These are phyloP conservation scores for Atherinomorus stipes DNA, from an alignment of 2,113 vertebrate species.

Conservation along the genomic window DNA sequence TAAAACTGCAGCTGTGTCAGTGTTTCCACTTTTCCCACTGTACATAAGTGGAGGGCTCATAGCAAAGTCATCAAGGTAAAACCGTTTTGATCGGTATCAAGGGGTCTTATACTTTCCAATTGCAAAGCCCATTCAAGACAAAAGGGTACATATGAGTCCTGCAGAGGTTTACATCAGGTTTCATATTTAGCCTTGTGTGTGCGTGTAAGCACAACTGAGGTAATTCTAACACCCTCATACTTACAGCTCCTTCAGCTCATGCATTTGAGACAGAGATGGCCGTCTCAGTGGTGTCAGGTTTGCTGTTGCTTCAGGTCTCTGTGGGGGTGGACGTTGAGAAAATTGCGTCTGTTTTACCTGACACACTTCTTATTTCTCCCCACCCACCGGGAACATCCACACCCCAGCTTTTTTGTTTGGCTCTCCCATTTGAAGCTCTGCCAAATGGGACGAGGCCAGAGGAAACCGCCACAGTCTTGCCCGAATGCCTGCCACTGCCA, in stretches of 20 bases:
- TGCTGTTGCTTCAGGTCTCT: conserved; percentile 56
- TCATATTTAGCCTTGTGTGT: conserved; percentile 47
- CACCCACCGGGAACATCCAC: conserved; percentile 46
- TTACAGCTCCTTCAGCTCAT: conserved; percentile 6
- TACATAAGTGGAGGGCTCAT: conserved; percentile 53
- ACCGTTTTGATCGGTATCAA: conserved; percentile 50
- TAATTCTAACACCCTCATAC: conserved; percentile 50
- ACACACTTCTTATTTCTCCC: conserved; percentile 58
- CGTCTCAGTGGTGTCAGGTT: conserved; percentile 66
- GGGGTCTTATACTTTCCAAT: conserved; percentile 46
- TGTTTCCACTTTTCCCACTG: conserved; percentile 38
- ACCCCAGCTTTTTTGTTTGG: conserved; percentile 35
- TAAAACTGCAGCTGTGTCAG: conserved; percentile 59
- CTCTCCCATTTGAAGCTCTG: conserved; percentile 61
- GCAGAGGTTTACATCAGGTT: conserved; percentile 54
- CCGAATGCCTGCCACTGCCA: conserved; percentile 28
- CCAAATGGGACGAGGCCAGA: conserved; percentile 59
- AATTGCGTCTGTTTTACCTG: conserved; percentile 62
- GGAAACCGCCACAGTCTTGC: conserved; percentile 42
- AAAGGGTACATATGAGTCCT: conserved; percentile 49
- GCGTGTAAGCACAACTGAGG: conserved; percentile 34
- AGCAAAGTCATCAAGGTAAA: conserved; percentile 57
- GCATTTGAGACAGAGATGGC: conserved; percentile 29
- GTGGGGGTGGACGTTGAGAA: conserved; percentile 56
- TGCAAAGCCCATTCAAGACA: conserved; percentile 55